Conservation (phyloP, 1,140 invertebrate species). For the Mycetomoellerius zeteki region DNA sequence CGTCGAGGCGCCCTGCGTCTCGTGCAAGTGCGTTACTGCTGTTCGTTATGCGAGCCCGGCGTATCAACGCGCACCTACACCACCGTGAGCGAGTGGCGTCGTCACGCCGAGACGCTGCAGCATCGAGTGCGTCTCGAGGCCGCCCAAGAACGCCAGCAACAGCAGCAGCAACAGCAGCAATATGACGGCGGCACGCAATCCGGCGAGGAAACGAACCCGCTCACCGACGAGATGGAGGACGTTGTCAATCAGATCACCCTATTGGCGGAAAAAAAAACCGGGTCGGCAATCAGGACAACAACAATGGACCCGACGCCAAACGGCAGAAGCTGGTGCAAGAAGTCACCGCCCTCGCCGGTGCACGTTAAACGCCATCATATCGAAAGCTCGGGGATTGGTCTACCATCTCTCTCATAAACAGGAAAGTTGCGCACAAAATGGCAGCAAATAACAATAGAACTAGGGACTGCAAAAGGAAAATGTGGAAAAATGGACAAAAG, state of each 20-base stretch:
- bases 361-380: constrained; percentile 73
- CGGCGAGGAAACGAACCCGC: constrained; percentile 85
- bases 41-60: constrained; percentile 89
- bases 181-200: constrained; percentile 78
- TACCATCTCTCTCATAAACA: neutral
- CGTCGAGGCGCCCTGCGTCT: constrained; percentile 89
- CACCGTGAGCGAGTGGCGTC: constrained; percentile 88
- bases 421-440: neutral
- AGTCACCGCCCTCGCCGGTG: constrained; percentile 81
- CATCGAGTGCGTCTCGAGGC: constrained; percentile 85
- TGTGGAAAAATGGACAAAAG: neutral
- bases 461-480: neutral
- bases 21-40: constrained; percentile 91
- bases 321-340: constrained; percentile 83
- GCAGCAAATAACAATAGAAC: constrained; percentile 10
- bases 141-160: constrained; percentile 75
- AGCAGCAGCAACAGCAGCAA: constrained; percentile 75
- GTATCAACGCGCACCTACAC: constrained; percentile 87
- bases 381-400: neutral
- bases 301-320: constrained; percentile 83
- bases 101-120: constrained; percentile 89
- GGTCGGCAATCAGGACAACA: constrained; percentile 79
- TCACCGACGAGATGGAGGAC: constrained; percentile 93
- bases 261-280: constrained; percentile 89
- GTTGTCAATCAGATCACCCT: constrained; percentile 94